Evolutionary conservation across 2,888 invertebrate species (phyloP).

Genomic region (Polyommatus icarus): DNA sequence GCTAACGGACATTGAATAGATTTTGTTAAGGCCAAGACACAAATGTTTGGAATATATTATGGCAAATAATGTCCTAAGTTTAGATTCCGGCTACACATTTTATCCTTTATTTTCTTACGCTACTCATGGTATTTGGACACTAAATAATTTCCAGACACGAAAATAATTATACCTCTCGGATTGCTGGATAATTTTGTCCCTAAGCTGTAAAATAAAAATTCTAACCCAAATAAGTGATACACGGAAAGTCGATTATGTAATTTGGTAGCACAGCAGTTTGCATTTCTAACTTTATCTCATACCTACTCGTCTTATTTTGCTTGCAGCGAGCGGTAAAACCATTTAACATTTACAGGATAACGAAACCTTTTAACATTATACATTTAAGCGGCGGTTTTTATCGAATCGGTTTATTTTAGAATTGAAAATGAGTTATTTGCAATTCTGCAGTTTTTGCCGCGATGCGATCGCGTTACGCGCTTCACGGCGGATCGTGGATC

Average conservation of each 20-base stretch:
- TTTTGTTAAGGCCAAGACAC: too few species aligned
- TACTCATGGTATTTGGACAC: too few species aligned
- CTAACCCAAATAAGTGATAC: not conserved
- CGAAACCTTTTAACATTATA: slow-evolving; percentile 33
- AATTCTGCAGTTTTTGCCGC: slow-evolving; percentile 24
- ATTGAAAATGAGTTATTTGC: slow-evolving; percentile 28
- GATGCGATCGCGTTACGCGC: not conserved
- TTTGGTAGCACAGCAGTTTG: slow-evolving; percentile 1
- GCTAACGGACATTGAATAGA: not conserved
- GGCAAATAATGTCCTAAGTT: not conserved
- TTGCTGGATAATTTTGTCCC: not conserved
- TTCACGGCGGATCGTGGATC: not conserved
- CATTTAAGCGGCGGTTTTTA: slow-evolving; percentile 30
- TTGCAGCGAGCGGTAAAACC: slow-evolving; percentile 11
- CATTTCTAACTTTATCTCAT: slow-evolving; percentile 17
- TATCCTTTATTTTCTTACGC: not conserved
- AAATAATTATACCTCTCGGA: not conserved
- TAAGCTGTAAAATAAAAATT: not conserved
- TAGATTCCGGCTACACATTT: not conserved
- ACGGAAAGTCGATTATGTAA: not conserved
- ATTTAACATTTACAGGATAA: slow-evolving; percentile 25
- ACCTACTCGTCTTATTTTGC: slow-evolving; percentile 18
- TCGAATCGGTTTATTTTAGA: slow-evolving; percentile 28
- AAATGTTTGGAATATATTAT: not conserved
- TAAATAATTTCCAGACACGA: not conserved